Percentiles rank a stretch among this genome's conserved stretches.
Conservation (phyloP, 2,113 vertebrate species). For the Nematolebias whitei region DNA sequence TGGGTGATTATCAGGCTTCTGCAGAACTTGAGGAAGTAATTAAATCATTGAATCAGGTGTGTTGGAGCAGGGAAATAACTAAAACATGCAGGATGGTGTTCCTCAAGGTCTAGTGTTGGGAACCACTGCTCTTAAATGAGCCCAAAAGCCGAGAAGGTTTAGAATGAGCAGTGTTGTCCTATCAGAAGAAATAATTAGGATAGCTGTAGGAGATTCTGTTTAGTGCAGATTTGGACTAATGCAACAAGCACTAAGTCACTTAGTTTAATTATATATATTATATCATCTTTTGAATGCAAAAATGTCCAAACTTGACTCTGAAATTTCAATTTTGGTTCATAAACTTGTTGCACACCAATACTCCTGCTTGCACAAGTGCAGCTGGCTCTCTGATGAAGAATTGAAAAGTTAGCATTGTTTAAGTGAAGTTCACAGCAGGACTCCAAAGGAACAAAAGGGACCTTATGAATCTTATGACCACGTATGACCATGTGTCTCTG, state of each 20-base stretch:
- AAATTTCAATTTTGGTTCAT: background rate
- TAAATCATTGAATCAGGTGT: too few relatives aligned
- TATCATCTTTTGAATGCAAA: background rate
- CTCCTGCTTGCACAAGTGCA: constrained; percentile 13
- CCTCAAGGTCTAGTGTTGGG: too few relatives aligned
- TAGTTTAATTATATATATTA: background rate
- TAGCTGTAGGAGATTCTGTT: background rate
- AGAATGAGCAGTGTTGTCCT: too few relatives aligned
- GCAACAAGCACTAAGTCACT: too few relatives aligned
- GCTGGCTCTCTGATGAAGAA: constrained; percentile 18
- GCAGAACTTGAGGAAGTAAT: too few relatives aligned
- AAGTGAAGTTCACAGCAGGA: constrained; percentile 59
- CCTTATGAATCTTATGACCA: constrained; percentile 62
- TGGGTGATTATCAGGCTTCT: too few relatives aligned
- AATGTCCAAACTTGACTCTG: background rate
- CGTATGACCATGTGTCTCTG: constrained; percentile 47
- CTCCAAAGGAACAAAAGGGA: constrained; percentile 57
- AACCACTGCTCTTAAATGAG: too few relatives aligned
- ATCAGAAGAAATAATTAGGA: background rate
- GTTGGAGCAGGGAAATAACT: background rate
- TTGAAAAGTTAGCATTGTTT: constrained; percentile 60
- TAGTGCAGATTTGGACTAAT: too few relatives aligned
- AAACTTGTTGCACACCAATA: background rate
- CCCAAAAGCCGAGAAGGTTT: background rate
- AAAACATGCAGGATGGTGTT: too few relatives aligned